phyloP scores from a whole-genome alignment of 2,888 invertebrate species.

The Actias luna region DNA sequence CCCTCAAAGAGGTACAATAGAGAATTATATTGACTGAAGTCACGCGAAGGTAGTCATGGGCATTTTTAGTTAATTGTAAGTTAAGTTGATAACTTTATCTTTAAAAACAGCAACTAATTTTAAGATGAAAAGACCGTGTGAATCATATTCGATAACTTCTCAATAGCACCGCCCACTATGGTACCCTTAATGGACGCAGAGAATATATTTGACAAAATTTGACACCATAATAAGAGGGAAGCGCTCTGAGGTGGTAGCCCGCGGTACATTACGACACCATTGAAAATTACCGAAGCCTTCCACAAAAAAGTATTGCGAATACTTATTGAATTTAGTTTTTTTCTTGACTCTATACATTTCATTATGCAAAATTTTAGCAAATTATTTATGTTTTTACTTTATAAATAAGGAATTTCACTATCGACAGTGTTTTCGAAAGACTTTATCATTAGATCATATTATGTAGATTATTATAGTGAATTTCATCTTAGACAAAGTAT shows the following conservation, averaged over 20 bases:
- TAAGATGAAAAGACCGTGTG: slow-evolving; percentile 29
- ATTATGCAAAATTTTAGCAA: background rate
- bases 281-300: slow-evolving; percentile 26
- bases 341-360: background rate
- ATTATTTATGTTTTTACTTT: background rate
- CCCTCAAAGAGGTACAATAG: too few relatives aligned
- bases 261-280: slow-evolving; percentile 33
- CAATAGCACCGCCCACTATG: slow-evolving; percentile 54
- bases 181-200: slow-evolving; percentile 63
- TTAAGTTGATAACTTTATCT: too few relatives aligned
- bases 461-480: background rate
- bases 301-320: slow-evolving; percentile 20
- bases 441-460: background rate
- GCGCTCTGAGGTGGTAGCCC: slow-evolving; percentile 24
- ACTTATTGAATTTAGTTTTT: background rate
- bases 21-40: too few relatives aligned
- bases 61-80: too few relatives aligned
- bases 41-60: too few relatives aligned
- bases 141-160: slow-evolving; percentile 42
- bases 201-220: slow-evolving; percentile 69
- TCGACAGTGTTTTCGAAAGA: background rate
- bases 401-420: background rate
- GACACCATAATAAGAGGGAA: slow-evolving; percentile 68
- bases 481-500: background rate
- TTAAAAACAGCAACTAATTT: slow-evolving; percentile 20